phyloP scores from a whole-genome alignment of 2,113 vertebrate species.

The Eonycteris spelaea region DNA sequence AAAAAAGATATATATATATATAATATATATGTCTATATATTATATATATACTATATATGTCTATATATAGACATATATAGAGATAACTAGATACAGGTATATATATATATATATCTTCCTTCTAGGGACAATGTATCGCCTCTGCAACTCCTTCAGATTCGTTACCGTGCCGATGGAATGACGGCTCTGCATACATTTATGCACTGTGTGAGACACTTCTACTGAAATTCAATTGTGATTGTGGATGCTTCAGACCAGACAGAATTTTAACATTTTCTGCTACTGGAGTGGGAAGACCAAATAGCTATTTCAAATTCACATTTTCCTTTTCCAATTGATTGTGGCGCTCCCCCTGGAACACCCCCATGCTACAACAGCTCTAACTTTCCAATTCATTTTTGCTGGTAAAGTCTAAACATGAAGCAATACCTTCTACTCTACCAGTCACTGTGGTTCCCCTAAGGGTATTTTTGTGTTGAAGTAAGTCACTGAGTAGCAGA shows the following conservation, averaged over 20 bases:
- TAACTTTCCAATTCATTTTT: constrained; percentile 66
- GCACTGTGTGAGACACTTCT: not conserved
- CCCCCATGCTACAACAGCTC: not conserved
- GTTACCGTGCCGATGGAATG: constrained; percentile 41
- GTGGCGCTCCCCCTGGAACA: constrained; percentile 54
- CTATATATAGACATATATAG: not conserved
- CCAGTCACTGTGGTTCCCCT: constrained; percentile 59
- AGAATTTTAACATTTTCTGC: constrained; percentile 64
- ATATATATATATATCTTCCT: not conserved
- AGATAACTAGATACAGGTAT: not conserved
- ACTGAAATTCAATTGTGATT: constrained; percentile 50
- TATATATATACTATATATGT: too few relatives aligned
- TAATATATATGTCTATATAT: not conserved
- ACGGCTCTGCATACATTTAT: constrained; percentile 31
- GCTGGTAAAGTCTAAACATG: constrained; percentile 45
- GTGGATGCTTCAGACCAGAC: constrained; percentile 27
- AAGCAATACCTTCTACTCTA: constrained; percentile 40
- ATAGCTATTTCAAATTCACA: constrained; percentile 55
- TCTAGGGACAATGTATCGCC: constrained; percentile 8
- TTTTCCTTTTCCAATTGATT: constrained; percentile 48
- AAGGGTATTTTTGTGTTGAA: constrained; percentile 68
- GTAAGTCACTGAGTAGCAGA: constrained; percentile 59
- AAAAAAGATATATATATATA: not conserved
- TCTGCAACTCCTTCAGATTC: constrained; percentile 45
- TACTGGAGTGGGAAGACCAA: constrained; percentile 32